Evolutionary conservation across 2,888 invertebrate species (phyloP), one percentile per base, ranked within the genome.

Genomic region (Ferrisia virgata): DNA sequence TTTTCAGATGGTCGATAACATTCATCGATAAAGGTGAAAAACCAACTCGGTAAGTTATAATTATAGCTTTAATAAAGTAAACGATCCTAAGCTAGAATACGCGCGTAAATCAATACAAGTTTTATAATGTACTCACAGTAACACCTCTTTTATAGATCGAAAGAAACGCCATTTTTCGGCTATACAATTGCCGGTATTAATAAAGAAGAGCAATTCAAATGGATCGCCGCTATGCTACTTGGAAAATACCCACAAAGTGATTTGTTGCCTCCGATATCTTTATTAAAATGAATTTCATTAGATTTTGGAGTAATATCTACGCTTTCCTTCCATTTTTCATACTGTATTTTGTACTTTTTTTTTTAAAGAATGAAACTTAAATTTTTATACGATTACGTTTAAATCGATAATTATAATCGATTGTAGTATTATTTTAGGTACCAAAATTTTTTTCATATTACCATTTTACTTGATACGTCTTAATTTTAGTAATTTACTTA

Each of bases 91-190:
- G n/a, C n/a, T n/a, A n/a, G n/a, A n/a, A n/a, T n/a, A n/a, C n/a
- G n/a, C n/a, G n/a, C n/a, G n/a, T n/a, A n/a, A n/a, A n/a, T n/a
- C n/a, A n/a, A n/a, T n/a, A n/a, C n/a, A n/a, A n/a, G n/a, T n/a
- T n/a, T n/a, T n/a, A n/a, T n/a, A n/a, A n/a, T n/a, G n/a, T n/a
- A n/a, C n/a, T n/a, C n/a, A n/a, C n/a, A n/a, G n/a, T n/a, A n/a
- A n/a, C n/a, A 36, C 87, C 85, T 36, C 86, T 84, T 85, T 87
- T 88, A 18, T 87, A 93, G 94, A 88, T 92, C 92, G 82, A 94
- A 93, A 88, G 94, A 93, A 47, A 91, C 91, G 39, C 94, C 94
- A 0, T 96, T 91, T 90, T 95, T 96, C 88, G 96, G 96, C 0
- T 92, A 92, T 87, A 93, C 94, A 0, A 89, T 96, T 80, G 94